phyloP scores from a whole-genome alignment of 2,113 vertebrate species.

The Limnothrissa miodon region DNA sequence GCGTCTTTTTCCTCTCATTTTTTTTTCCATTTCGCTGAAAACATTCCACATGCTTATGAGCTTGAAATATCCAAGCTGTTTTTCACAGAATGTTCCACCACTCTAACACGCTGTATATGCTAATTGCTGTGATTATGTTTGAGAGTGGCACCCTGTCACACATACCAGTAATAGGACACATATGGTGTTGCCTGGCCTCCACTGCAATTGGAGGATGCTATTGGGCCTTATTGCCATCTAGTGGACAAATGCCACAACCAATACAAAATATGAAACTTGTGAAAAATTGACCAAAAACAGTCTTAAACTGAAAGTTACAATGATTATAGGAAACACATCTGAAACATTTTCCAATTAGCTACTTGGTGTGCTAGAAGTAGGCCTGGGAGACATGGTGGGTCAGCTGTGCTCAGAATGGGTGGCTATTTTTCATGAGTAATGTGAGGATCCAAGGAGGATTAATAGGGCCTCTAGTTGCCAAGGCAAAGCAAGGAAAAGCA shows the following conservation, averaged over 20 bases:
- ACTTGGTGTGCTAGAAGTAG: not conserved
- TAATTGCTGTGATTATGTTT: constrained; percentile 29
- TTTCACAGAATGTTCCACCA: not conserved
- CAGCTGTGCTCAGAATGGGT: not conserved
- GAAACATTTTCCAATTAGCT: not conserved
- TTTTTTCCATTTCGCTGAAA: constrained; percentile 6
- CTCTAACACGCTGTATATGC: constrained; percentile 16
- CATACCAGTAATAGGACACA: not conserved
- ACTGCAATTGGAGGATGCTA: not conserved
- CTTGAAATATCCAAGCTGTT: constrained; percentile 20
- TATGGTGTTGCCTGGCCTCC: not conserved
- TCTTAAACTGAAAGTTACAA: not conserved
- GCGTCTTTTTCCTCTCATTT: not conserved
- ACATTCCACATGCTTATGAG: not conserved
- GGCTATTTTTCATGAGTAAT: not conserved
- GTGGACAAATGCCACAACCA: not conserved
- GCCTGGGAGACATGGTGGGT: not conserved
- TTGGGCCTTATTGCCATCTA: not conserved
- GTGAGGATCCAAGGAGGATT: not conserved
- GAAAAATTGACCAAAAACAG: not conserved
- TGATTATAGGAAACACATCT: not conserved
- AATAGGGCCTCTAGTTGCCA: not conserved
- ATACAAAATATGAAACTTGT: not conserved
- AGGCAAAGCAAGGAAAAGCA: not conserved
- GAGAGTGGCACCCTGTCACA: constrained; percentile 30